Conservation (phyloP, 1,140 invertebrate genomes). For the Eriocheir sinensis region DNA sequence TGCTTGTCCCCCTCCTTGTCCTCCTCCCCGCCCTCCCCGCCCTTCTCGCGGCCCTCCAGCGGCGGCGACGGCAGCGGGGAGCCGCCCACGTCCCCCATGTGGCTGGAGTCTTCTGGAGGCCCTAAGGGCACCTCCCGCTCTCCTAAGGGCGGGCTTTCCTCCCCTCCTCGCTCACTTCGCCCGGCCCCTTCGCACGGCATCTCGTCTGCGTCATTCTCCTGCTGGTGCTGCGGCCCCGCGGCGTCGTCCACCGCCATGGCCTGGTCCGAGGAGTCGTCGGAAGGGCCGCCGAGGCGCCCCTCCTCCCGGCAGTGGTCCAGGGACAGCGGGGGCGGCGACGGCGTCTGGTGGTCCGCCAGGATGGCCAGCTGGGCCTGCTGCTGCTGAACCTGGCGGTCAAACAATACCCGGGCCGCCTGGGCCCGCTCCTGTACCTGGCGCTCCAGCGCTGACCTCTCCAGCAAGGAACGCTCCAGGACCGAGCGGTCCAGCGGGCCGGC, state of each 20-base stretch:
- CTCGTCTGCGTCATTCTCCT: constrained; percentile 35
- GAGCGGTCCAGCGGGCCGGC: constrained; percentile 66
- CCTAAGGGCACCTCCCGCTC: constrained; percentile 30
- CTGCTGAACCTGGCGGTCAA: constrained; percentile 71
- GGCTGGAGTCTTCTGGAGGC: constrained; percentile 52
- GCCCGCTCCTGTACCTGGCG: constrained; percentile 77
- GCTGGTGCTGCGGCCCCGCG: not conserved
- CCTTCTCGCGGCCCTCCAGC: constrained; percentile 48
- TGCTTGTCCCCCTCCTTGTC: constrained; percentile 80
- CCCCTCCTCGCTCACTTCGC: not conserved
- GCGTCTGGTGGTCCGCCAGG: not conserved
- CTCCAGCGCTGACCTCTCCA: constrained; percentile 77
- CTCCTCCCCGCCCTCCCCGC: constrained; percentile 67
- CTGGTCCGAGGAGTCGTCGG: not conserved
- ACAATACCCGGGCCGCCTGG: constrained; percentile 69
- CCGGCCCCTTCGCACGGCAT: constrained; percentile 19
- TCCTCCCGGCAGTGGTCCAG: constrained; percentile 27
- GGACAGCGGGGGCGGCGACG: constrained; percentile 41
- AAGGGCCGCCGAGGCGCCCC: not conserved
- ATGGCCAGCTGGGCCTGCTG: constrained; percentile 59
- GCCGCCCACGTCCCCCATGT: constrained; percentile 33
- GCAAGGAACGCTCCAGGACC: constrained; percentile 74
- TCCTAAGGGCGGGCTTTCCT: constrained; percentile 24
- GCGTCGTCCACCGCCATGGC: constrained; percentile 7
- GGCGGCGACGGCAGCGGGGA: constrained; percentile 47